Evolutionary conservation across 2,888 invertebrate species (phyloP), one percentile per base, ranked within the genome.

Genomic region (Cetonia aurata): DNA sequence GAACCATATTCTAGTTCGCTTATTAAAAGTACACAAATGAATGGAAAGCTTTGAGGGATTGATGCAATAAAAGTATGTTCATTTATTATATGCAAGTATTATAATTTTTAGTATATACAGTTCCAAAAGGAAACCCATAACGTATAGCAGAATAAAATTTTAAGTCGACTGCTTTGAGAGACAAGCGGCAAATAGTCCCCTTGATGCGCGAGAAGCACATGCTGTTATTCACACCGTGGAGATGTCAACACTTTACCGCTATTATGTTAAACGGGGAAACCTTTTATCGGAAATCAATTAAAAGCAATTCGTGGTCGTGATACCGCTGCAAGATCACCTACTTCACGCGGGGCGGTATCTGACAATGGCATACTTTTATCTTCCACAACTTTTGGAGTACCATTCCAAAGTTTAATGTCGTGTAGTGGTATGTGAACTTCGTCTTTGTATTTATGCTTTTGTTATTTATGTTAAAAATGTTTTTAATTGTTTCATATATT

Each of bases 261-360:
- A 84, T 83, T 84, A 83, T 83, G 82, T 81, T 82, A 83, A 83
- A 83, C 82, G 82, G 72, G 79, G 80, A 82, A 83, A 83, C 83
- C 83, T 84, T 84, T 83, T 84, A 84, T 83, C 81, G 84, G 81
- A 84, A 84, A 84, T 84, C 84, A 84, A 84, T 84, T 84, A 84
- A 83, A 83, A 83, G 83, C 81, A 82, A 82, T 81, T 82, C 83
- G 80, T 81, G 82, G 82, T 83, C 81, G 80, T 77, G 81, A 79
- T 80, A 78, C 78, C 75, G 75, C 72, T 75, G 75, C 77, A 74
- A 75, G 76, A 77, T 75, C 76, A 77, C 48, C 62, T 50, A 62
- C 50, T 48, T 62, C 37, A 25, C 33, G 31, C 37, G 17, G 15
- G 33, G 13, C 62, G 48, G 31, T 13, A 62, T n/a, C 48, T 17